Conservation (phyloP, 2,888 invertebrate species). For the Cabera pusaria region DNA sequence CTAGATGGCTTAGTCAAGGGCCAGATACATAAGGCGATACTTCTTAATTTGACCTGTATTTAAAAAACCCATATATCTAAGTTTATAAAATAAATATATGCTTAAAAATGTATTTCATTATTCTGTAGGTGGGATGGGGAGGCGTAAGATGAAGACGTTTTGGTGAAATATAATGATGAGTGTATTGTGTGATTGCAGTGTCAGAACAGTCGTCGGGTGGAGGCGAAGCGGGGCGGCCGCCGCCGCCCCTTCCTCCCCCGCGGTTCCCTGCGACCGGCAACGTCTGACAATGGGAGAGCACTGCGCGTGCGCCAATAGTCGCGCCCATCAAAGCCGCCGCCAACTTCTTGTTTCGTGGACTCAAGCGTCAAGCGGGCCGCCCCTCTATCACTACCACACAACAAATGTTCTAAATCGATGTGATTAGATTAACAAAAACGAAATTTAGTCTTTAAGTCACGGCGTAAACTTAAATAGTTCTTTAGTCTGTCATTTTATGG, state of each 20-base stretch:
- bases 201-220: slow-evolving; percentile 93
- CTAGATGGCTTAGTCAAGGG: too few relatives aligned
- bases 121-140: too few relatives aligned
- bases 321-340: slow-evolving; percentile 87
- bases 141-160: too few relatives aligned
- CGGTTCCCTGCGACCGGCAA: slow-evolving; percentile 88
- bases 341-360: slow-evolving; percentile 86
- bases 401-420: slow-evolving; percentile 83
- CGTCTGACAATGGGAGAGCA: slow-evolving; percentile 91
- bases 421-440: slow-evolving; percentile 76
- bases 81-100: too few relatives aligned
- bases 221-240: slow-evolving; percentile 88
- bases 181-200: slow-evolving; percentile 84
- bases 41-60: too few relatives aligned
- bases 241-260: slow-evolving; percentile 92
- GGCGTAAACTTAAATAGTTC: slow-evolving; percentile 74
- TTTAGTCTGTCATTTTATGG: slow-evolving; percentile 80
- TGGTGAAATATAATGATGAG: too few relatives aligned
- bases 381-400: slow-evolving; percentile 77
- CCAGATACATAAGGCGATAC: too few relatives aligned
- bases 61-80: too few relatives aligned
- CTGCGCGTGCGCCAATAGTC: slow-evolving; percentile 84
- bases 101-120: too few relatives aligned
- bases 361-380: slow-evolving; percentile 79
- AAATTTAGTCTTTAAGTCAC: slow-evolving; percentile 73